Base-by-base conservation (phyloP, 2,888 invertebrate genomes). In the Andrena bucephala region DNA sequence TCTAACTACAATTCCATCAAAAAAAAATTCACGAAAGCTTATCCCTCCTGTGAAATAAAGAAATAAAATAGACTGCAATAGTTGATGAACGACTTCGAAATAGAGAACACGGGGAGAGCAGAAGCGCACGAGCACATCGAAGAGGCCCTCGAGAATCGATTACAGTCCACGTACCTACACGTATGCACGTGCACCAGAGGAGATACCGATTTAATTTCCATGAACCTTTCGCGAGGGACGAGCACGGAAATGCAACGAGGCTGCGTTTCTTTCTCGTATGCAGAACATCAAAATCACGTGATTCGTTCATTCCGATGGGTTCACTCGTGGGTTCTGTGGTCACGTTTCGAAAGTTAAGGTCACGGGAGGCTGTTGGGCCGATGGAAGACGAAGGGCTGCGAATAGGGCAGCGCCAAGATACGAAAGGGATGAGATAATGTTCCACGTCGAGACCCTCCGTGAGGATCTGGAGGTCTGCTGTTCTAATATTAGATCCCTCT, bases 401-500 rank as follows among this genome's bases (percentile, higher is more conserved):
- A 42, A 36, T 31, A 50, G 31, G 24, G 65, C 71, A 42, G 42
- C 42, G 42, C 5, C 1, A 16, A 42, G 42, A 5, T n/a, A 57
- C 62, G 52, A 73, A 81, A 78, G 76, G 83, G 76, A 83, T 66
- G 81, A 74, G 78, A 83, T 87, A 76, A 84, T 76, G 77, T 73
- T 69, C 50, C 78, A 52, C 75, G 60, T 54, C 66, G 77, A 42
- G 77, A 79, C 74, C 87, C 63, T 83, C 77, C 70, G 65, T 77
- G 73, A 79, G 77, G 80, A 83, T 83, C 85, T 77, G 85, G 67
- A 68, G 69, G 77, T 73, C 74, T 73, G 78, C 33, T 76, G 65
- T 83, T 87, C 86, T 87, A 87, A 87, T 87, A 87, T 87, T 87
- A 87, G 86, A 87, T 62, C 62, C 13, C 71, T 31, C 57, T 42